Conservation (phyloP, 2,113 vertebrate genomes). For the Thinocorus orbignyianus region DNA sequence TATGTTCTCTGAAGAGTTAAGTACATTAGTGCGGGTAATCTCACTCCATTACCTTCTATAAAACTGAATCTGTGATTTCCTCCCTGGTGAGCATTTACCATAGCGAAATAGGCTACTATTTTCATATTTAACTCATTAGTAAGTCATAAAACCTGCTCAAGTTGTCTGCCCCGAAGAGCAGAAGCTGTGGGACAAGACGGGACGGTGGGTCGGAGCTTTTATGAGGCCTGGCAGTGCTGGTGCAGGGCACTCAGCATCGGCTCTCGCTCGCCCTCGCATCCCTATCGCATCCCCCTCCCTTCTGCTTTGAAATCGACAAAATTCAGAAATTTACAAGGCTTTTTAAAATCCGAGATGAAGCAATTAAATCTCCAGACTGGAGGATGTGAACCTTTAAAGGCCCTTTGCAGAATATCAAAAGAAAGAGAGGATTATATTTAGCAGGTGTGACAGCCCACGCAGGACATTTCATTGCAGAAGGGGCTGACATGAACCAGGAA, state of each 20-base stretch:
- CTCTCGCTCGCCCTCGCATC: slow-evolving; percentile 38
- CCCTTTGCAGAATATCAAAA: slow-evolving; percentile 81
- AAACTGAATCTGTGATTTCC: slow-evolving; percentile 67
- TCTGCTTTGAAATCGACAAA: slow-evolving; percentile 74
- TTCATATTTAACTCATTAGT: slow-evolving; percentile 58
- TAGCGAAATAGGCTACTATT: slow-evolving; percentile 35
- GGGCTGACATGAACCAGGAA: slow-evolving; percentile 78
- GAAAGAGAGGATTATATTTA: slow-evolving; percentile 81
- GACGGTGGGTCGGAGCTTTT: slow-evolving; percentile 24
- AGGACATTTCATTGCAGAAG: slow-evolving; percentile 74
- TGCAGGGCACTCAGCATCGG: not conserved
- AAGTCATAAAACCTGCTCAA: slow-evolving; percentile 69
- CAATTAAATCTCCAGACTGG: slow-evolving; percentile 81
- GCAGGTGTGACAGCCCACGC: slow-evolving; percentile 79
- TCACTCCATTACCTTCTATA: slow-evolving; percentile 57
- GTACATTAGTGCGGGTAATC: slow-evolving; percentile 43
- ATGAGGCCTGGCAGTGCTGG: not conserved
- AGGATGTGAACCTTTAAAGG: slow-evolving; percentile 80
- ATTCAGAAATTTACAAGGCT: slow-evolving; percentile 78
- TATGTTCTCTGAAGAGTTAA: slow-evolving; percentile 45
- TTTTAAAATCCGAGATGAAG: slow-evolving; percentile 76
- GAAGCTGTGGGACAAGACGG: not conserved
- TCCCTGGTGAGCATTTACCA: slow-evolving; percentile 65
- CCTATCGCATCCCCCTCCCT: slow-evolving; percentile 12
- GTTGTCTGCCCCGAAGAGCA: slow-evolving; percentile 41